Conservation (phyloP, 2,797 vertebrate genomes). For the Hipposideros larvatus region DNA sequence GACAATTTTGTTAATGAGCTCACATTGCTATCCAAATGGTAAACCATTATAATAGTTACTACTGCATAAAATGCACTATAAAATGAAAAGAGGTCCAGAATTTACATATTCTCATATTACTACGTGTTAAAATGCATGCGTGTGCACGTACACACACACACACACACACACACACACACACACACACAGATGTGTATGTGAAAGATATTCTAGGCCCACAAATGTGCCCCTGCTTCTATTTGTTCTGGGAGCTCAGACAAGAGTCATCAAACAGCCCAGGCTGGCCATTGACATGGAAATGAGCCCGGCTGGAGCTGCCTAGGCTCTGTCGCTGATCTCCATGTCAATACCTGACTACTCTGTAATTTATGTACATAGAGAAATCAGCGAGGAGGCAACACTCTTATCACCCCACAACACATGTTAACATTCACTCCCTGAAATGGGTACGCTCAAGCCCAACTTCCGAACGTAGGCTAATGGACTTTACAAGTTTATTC, state of each 20-base stretch:
- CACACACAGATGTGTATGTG: neutral
- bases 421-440: neutral
- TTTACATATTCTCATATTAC: neutral
- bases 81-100: neutral
- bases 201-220: neutral
- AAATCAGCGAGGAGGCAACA: neutral
- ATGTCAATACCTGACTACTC: neutral
- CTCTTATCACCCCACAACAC: slow-evolving; percentile 75
- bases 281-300: slow-evolving; percentile 32
- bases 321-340: slow-evolving; percentile 34
- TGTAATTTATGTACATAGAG: neutral
- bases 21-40: neutral
- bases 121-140: neutral
- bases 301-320: neutral
- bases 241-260: neutral
- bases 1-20: neutral
- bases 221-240: neutral
- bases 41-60: rapidly evolving
- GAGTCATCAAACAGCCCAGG: neutral
- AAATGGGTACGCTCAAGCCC: neutral
- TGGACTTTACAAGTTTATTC: slow-evolving; percentile 57
- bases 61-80: neutral
- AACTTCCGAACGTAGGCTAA: neutral
- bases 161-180: neutral
- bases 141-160: neutral